phyloP scores from a whole-genome alignment of 1,140 invertebrate genomes.

The Argopecten irradians region DNA sequence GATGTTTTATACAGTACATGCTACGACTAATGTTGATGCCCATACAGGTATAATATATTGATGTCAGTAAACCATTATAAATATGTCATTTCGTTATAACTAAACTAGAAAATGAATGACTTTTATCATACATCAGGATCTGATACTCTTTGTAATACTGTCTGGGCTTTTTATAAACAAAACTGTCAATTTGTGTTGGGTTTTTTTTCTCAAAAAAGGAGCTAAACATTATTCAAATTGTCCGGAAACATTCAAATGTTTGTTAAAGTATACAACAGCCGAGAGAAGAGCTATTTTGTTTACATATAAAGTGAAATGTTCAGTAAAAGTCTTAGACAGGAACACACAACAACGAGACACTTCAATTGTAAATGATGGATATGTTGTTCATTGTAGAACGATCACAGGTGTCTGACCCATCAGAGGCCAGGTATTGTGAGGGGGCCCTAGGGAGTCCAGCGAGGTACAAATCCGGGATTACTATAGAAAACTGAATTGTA shows the following conservation, averaged over 20 bases:
- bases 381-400: not conserved
- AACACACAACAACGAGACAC: not conserved
- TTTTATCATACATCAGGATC: not conserved
- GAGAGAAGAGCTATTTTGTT: not conserved
- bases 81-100: not conserved
- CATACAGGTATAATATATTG: not conserved
- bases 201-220: too few species aligned
- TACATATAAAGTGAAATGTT: not conserved
- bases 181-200: too few species aligned
- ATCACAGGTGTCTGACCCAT: slow-evolving; percentile 15
- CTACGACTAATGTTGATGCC: too few species aligned
- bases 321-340: not conserved
- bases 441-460: not conserved
- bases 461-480: not conserved
- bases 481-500: not conserved
- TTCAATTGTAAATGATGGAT: not conserved
- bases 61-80: not conserved
- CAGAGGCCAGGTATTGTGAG: not conserved
- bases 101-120: not conserved
- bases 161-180: not conserved
- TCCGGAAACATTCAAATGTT: too few species aligned
- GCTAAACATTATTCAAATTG: too few species aligned
- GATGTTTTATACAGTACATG: too few species aligned
- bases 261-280: not conserved
- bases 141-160: not conserved